These are phyloP conservation scores for Herminia tarsipennalis DNA, from an alignment of 2,888 invertebrate species.

Conservation along the genomic window DNA sequence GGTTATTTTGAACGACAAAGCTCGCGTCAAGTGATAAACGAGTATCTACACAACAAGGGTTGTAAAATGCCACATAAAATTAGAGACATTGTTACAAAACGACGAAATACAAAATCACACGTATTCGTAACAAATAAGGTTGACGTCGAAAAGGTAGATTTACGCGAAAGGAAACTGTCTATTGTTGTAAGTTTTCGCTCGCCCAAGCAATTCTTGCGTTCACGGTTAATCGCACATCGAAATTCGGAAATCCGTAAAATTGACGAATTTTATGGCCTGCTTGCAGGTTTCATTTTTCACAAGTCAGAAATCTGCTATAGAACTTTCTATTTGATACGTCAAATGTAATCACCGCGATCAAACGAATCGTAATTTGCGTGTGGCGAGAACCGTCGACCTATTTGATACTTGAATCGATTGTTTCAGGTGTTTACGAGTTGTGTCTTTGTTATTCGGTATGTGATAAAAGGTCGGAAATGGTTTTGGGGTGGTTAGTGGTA, in stretches of 20 bases:
- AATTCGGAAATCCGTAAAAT: constrained; percentile 67
- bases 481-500: not conserved
- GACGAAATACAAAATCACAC: constrained; percentile 27
- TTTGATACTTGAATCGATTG: not conserved
- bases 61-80: constrained; percentile 29
- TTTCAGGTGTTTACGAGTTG: not conserved
- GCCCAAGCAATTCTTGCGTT: constrained; percentile 50
- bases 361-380: constrained; percentile 23
- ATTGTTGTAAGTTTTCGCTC: constrained; percentile 62
- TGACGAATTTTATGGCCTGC: constrained; percentile 56
- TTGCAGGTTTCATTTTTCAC: constrained; percentile 48
- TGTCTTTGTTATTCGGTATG: constrained; percentile 15
- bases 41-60: constrained; percentile 12
- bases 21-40: constrained; percentile 2
- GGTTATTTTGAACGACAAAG: constrained; percentile 6
- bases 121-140: constrained; percentile 29
- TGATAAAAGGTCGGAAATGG: constrained; percentile 1
- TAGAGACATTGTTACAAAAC: constrained; percentile 13
- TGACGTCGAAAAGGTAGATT: constrained; percentile 42
- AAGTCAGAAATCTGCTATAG: constrained; percentile 25
- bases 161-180: constrained; percentile 52
- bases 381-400: not conserved
- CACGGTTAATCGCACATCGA: constrained; percentile 62
- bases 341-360: constrained; percentile 29
- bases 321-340: constrained; percentile 39